Evolutionary conservation across 1,140 invertebrate species (phyloP), one percentile per base, ranked within the genome.

Genomic region (Drosophila auraria): DNA sequence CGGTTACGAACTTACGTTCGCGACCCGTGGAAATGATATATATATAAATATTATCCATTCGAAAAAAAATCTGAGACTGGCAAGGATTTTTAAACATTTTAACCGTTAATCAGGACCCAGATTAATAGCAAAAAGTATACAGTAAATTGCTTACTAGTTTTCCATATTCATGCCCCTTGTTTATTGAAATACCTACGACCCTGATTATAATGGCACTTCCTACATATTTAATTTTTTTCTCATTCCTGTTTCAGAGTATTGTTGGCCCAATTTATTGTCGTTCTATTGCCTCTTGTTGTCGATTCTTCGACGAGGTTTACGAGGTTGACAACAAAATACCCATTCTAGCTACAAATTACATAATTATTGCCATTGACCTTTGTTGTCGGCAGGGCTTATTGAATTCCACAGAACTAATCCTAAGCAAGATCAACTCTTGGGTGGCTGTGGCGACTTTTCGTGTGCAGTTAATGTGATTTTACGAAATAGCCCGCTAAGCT

Each of bases 331-430:
- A 80, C 70, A 57, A 87, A 87, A 68, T 63, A 50, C 60, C 45
- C 69, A 87, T 78, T 80, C 63, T 33, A 45, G 56, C 65, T 56
- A 89, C 84, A 83, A 80, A 87, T 87, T 87, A 89, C 81, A 87
- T 89, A 89, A 87, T 87, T 87, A 87, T 87, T 47, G 58, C 66
- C 61, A 63, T 64, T 78, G 74, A 68, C 74, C 53, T 70, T 80
- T 87, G 79, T 64, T 72, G 50, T 53, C 71, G 61, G 23, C 33
- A 15, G 40, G 63, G 63, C 57, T 71, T 70, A 82, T 69, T 76
- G 58, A 68, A 77, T 68, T 77, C 59, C 73, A 6, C 40, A 49
- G 58, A 53, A 69, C 38, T 44, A 54, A 64, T 47, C 42, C 63
- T 8, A 15, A 11, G 38, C n/a, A n/a, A 45, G n/a, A 40, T 51